Evolutionary conservation across 30 jellyfish, hydroid and myxozoan genomes (phyloP).

Genomic region (Haliclystus octoradiatus): DNA sequence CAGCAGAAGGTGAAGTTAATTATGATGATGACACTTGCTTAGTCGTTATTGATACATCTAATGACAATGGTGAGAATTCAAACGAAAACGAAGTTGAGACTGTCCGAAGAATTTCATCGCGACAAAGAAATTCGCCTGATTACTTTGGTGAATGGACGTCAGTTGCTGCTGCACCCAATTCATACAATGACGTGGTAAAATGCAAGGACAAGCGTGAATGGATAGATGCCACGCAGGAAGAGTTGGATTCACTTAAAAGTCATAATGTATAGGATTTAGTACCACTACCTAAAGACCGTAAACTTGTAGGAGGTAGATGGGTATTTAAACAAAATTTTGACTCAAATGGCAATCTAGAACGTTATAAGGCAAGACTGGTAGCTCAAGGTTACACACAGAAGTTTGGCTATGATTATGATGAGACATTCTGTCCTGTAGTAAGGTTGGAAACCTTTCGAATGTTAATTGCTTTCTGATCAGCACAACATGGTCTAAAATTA

Average conservation of each 20-base stretch:
- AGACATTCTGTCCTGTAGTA: neutral
- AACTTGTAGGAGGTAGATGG: constrained; percentile 27
- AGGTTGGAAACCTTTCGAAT: neutral
- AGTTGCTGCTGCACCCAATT: constrained; percentile 14
- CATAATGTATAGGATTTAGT: constrained; percentile 42
- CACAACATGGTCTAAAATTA: neutral
- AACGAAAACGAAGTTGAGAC: neutral
- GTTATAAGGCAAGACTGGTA: no score
- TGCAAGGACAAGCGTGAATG: constrained; percentile 5
- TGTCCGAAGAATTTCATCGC: neutral
- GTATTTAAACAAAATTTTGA: constrained; percentile 13
- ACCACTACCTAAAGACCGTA: constrained; percentile 7
- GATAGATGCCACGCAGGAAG: constrained; percentile 30
- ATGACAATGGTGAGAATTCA: neutral
- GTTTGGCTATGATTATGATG: no score
- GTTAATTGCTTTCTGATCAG: neutral
- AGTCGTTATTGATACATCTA: neutral
- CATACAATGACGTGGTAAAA: constrained; percentile 4
- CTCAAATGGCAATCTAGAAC: constrained; percentile 16
- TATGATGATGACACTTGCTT: neutral
- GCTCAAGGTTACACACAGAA: no score
- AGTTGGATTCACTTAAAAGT: constrained; percentile 13
- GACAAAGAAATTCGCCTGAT: constrained; percentile 12
- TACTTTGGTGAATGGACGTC: constrained; percentile 18
- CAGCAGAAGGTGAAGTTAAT: no score